Base-by-base conservation (phyloP, 2,113 vertebrate species). In the Gnathonemus longibarbis region DNA sequence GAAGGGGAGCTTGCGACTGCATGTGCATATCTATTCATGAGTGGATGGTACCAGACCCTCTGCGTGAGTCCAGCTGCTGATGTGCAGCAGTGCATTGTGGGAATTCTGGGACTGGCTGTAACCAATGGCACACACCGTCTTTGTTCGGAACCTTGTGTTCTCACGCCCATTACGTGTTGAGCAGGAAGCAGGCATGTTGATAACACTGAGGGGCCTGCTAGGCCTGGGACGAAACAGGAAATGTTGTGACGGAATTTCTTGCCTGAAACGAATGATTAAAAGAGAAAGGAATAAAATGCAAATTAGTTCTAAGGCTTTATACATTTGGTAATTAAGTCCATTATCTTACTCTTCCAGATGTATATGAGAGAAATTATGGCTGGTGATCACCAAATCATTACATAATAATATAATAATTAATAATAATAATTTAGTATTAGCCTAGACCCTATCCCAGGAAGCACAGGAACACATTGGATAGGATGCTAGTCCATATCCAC, bases 81-180 rank as follows among this genome's bases (percentile, higher is more conserved):
- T 83, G 27, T 53, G 49, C 50, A 89, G 74, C 46, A 50, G 13
- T 83, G 70, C 88, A 52, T 80, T 89, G 66, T 89, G 49, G 70
- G 49, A 11, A 11, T 80, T 89, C 21, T 39, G 45, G 31, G 46
- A 77, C 84, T 1, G 31, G 31, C 58, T 10, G n/a, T 10, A 66
- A 10, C 31, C 31, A 77, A 74, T 35, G 35, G 10, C 70, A 39
- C 11, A 15, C 27, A 2, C 13, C 13, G 5, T 77, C n/a, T 77
- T 77, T 39, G 70, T 39, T 39, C 0, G 8, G 58, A 66, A 66
- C 6, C 21, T 66, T 66, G 24, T 39, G 70, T 77, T 3, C 31
- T 35, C 31, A 77, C 31, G 5, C 70, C n/a, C 31, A 39, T 77
- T 39, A 77, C 5, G 15, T 17, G 15, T 39, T 13, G 70, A 77